These are phyloP conservation scores for Mythimna lalbum DNA, from an alignment of 2,888 invertebrate genomes.

Conservation along the genomic window DNA sequence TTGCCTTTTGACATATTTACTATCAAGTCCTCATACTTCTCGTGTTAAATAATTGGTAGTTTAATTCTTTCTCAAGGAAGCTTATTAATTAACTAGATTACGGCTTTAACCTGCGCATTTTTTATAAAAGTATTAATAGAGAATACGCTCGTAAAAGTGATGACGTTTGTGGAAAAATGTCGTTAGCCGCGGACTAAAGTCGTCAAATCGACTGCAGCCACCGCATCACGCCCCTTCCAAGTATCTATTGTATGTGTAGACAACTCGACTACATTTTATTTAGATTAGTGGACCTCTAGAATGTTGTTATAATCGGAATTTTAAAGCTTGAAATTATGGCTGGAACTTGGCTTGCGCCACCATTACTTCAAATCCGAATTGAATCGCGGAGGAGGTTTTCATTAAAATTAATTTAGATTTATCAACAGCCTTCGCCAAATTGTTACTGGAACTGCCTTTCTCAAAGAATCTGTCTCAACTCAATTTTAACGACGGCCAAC, in stretches of 20 bases:
- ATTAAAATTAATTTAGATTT: slow-evolving; percentile 13
- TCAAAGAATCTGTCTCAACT: neutral
- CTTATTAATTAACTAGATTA: slow-evolving; percentile 29
- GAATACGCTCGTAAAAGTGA: neutral
- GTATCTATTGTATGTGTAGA: slow-evolving; percentile 35
- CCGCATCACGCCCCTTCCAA: slow-evolving; percentile 46
- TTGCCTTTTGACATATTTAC: slow-evolving; percentile 9
- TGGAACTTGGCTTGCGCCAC: neutral
- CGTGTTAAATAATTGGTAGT: slow-evolving; percentile 1
- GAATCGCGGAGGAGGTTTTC: slow-evolving; percentile 48
- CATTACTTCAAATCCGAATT: slow-evolving; percentile 4
- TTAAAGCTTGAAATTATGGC: slow-evolving; percentile 27
- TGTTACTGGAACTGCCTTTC: neutral
- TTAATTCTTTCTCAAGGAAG: slow-evolving; percentile 29
- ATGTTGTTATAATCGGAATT: slow-evolving; percentile 42
- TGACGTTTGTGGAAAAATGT: slow-evolving; percentile 47
- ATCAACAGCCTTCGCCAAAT: slow-evolving; percentile 19
- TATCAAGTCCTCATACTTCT: neutral
- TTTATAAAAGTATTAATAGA: slow-evolving; percentile 32
- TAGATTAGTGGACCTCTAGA: slow-evolving; percentile 48
- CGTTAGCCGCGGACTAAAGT: slow-evolving; percentile 17
- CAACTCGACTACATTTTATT: slow-evolving; percentile 56
- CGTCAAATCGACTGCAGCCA: slow-evolving; percentile 31
- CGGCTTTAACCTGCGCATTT: slow-evolving; percentile 16
- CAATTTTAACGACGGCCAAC: slow-evolving; percentile 10